A percentile compares a stretch with the other conserved stretches of the same genome.
Evolutionary conservation across 2,888 invertebrate species (phyloP).

Genomic region (Scaptodrosophila latifasciaeformis): DNA sequence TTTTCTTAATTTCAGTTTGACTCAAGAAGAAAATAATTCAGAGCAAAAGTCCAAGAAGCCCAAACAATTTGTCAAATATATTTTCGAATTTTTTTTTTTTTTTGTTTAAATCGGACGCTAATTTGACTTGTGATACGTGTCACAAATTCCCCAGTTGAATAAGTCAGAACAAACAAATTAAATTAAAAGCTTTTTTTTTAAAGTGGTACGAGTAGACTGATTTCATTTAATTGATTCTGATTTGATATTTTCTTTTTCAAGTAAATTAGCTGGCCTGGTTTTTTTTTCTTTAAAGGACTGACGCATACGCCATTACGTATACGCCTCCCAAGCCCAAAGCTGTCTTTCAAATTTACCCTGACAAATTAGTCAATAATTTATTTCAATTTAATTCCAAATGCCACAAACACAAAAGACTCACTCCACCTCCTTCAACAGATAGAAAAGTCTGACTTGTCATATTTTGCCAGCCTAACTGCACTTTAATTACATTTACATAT

Average conservation of each 20-base stretch:
- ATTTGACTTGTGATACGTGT: constrained; percentile 43
- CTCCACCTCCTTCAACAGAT: constrained; percentile 6
- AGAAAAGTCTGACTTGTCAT: constrained; percentile 1
- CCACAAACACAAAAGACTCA: constrained; percentile 35
- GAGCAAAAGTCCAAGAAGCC: too few relatives aligned
- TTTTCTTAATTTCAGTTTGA: too few relatives aligned
- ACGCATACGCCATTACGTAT: constrained; percentile 33
- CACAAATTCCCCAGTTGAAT: constrained; percentile 38
- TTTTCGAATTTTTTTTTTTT: too few relatives aligned
- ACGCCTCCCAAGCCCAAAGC: constrained; percentile 23
- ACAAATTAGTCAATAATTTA: constrained; percentile 74
- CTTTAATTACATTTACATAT: constrained; percentile 59
- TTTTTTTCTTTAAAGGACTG: constrained; percentile 28
- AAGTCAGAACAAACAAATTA: constrained; percentile 47
- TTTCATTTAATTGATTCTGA: too few relatives aligned
- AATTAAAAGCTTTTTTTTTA: constrained; percentile 42
- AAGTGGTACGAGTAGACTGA: too few relatives aligned
- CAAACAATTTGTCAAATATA: too few relatives aligned
- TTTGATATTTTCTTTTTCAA: too few relatives aligned
- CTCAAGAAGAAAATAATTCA: too few relatives aligned
- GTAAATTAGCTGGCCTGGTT: constrained; percentile 55
- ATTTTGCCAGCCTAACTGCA: constrained; percentile 45
- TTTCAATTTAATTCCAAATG: constrained; percentile 68
- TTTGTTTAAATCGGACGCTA: too few relatives aligned
- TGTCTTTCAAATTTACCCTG: constrained; percentile 46